These are phyloP conservation scores for Dunckerocampus dactyliophorus DNA, from an alignment of 2,113 vertebrate genomes.

Conservation along the genomic window DNA sequence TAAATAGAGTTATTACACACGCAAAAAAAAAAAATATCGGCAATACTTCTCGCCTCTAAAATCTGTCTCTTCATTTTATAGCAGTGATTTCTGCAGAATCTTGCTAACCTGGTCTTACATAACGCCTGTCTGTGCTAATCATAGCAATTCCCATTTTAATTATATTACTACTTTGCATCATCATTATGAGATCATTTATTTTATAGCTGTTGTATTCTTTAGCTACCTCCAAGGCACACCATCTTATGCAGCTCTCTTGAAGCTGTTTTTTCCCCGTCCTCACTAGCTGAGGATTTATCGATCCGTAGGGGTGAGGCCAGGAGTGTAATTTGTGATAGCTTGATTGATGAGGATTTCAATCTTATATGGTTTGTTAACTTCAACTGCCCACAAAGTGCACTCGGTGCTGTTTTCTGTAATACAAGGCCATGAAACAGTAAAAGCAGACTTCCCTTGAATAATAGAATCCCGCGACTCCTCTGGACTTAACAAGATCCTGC, in stretches of 20 bases:
- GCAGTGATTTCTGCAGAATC: conserved; percentile 6
- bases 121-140: conserved; percentile 20
- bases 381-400: conserved; percentile 70
- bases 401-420: conserved; percentile 69
- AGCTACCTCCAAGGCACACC: conserved; percentile 62
- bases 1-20: conserved; percentile 20
- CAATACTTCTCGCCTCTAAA: conserved; percentile 30
- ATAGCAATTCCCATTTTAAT: conserved; percentile 37
- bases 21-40: conserved; percentile 29
- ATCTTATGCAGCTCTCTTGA: conserved; percentile 59
- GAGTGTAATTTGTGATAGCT: conserved; percentile 74
- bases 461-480: conserved; percentile 60
- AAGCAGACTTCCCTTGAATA: conserved; percentile 63
- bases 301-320: conserved; percentile 70
- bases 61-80: conserved; percentile 19
- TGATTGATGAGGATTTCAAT: conserved; percentile 77
- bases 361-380: conserved; percentile 73
- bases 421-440: conserved; percentile 58
- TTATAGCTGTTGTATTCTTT: conserved; percentile 40
- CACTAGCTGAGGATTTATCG: conserved; percentile 71
- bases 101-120: background rate
- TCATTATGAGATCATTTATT: conserved; percentile 57
- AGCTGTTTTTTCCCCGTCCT: conserved; percentile 35
- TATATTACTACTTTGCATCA: conserved; percentile 45
- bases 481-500: conserved; percentile 59